These are phyloP conservation scores for Vesta saturnalis DNA, from an alignment of 2,888 invertebrate genomes.

Conservation along the genomic window DNA sequence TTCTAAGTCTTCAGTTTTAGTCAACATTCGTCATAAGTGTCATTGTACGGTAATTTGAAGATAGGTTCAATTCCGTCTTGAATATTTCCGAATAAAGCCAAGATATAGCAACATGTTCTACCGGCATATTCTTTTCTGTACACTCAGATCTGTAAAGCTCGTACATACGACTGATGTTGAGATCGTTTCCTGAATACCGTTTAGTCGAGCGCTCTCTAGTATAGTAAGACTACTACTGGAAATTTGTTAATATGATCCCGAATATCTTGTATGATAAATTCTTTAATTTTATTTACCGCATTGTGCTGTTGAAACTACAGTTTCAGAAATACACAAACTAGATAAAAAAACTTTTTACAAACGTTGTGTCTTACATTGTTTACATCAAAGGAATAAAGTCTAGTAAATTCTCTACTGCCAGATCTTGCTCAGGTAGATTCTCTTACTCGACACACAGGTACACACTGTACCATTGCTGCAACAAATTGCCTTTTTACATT, in stretches of 20 bases:
- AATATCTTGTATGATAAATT: background rate
- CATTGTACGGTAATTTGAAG: slow-evolving; percentile 17
- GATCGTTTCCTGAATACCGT: slow-evolving; percentile 6
- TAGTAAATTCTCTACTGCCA: background rate
- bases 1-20: slow-evolving; percentile 6
- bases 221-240: background rate
- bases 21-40: slow-evolving; percentile 11
- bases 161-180: slow-evolving; percentile 9
- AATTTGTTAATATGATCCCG: slow-evolving; percentile 22
- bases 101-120: background rate
- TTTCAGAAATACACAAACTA: too few species aligned
- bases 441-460: background rate
- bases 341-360: too few species aligned
- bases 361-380: too few species aligned
- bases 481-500: background rate
- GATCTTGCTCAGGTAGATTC: too few species aligned
- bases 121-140: slow-evolving; percentile 7
- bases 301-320: too few species aligned
- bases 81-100: slow-evolving; percentile 16
- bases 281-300: background rate
- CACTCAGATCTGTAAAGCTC: slow-evolving; percentile 14
- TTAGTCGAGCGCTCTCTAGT: slow-evolving; percentile 10
- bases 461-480: background rate
- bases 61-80: slow-evolving; percentile 4
- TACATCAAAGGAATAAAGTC: background rate